Conservation (phyloP, 2,113 vertebrate species). For the Puntigrus tetrazona region DNA sequence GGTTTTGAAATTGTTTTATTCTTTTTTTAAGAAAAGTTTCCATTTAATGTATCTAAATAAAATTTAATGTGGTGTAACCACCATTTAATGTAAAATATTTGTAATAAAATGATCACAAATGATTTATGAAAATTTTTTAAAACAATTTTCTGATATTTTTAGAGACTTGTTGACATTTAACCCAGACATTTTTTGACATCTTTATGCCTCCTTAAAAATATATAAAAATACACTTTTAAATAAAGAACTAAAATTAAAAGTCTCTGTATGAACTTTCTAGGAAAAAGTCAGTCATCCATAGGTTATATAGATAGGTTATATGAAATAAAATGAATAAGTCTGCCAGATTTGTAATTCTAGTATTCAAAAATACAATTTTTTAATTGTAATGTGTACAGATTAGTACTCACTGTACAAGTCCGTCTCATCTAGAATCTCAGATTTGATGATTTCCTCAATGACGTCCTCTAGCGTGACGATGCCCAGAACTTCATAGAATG, state of each 20-base stretch:
- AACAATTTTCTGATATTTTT: background rate
- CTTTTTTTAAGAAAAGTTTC: background rate
- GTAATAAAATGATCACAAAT: background rate
- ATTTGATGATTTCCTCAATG: slow-evolving; percentile 99
- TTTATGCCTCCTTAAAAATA: background rate
- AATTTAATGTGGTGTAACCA: background rate
- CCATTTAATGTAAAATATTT: background rate
- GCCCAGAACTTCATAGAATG: slow-evolving; percentile 97
- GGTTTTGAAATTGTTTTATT: background rate
- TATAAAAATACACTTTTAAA: background rate
- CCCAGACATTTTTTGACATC: background rate
- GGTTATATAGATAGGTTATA: too few species aligned
- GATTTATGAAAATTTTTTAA: background rate
- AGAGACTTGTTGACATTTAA: background rate
- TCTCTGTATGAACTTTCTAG: too few species aligned
- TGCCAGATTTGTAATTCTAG: too few species aligned
- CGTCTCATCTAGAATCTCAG: slow-evolving; percentile 96
- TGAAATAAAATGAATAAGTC: too few species aligned
- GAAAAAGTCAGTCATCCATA: too few species aligned
- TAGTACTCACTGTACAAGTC: slow-evolving; percentile 98
- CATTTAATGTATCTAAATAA: background rate
- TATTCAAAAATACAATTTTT: too few species aligned
- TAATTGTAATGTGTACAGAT: too few species aligned
- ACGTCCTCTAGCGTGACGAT: slow-evolving; percentile 96
- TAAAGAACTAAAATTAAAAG: too few species aligned